A percentile compares a stretch with the other conserved stretches of the same genome.
These are phyloP conservation scores for Drosophila sucinea DNA, from an alignment of 1,140 invertebrate genomes.

Conservation along the genomic window DNA sequence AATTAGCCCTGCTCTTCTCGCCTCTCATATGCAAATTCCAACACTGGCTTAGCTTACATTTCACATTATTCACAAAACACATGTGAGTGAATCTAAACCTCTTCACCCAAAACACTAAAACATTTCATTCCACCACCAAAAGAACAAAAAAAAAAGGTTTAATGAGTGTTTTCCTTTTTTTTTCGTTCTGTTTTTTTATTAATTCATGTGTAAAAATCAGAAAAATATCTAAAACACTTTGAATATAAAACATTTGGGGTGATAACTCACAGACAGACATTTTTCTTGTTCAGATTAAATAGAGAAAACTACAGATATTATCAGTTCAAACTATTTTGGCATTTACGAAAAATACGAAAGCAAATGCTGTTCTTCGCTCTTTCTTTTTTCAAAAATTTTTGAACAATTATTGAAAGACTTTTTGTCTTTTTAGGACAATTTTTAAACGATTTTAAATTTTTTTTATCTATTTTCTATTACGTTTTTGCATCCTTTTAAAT, in stretches of 20 bases:
- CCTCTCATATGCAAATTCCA: constrained; percentile 58
- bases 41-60: constrained; percentile 70
- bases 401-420: no score
- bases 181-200: constrained; percentile 42
- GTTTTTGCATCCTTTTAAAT: no score
- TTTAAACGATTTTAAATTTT: no score
- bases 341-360: no score
- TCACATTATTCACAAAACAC: constrained; percentile 45
- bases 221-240: constrained; percentile 62
- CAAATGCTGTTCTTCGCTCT: no score
- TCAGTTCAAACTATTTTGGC: no score
- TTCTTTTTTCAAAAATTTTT: no score
- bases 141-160: constrained; percentile 18
- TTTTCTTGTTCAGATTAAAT: no score
- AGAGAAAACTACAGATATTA: no score
- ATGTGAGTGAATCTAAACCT: constrained; percentile 35
- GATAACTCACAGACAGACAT: no score
- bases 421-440: no score
- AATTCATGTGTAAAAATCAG: constrained; percentile 76
- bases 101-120: constrained; percentile 25
- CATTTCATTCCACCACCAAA: constrained; percentile 16
- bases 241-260: constrained; percentile 51
- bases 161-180: constrained; percentile 52
- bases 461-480: no score
- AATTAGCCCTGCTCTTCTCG: constrained; percentile 55